Evolutionary conservation across 2,888 invertebrate genomes (phyloP), one percentile per base, ranked within the genome.

Genomic region (Pegoplata infirma): DNA sequence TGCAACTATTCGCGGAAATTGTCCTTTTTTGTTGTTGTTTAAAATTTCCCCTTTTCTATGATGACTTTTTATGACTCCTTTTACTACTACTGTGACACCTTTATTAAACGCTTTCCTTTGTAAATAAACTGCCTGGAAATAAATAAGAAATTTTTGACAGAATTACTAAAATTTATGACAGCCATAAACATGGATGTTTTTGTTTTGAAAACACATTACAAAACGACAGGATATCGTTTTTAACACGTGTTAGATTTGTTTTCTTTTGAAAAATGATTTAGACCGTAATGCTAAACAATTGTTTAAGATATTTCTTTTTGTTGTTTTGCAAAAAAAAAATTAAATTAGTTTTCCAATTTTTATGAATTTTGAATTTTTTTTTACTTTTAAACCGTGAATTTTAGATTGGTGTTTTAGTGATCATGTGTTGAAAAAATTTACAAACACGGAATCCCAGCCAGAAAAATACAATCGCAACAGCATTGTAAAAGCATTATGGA

Each of bases 221-320:
- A 56, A 66, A 66, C 75, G n/a, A 44, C 75, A 56, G 69, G 75
- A 56, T 71, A 12, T 46, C 25, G 47, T 56, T 53, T 58, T 66
- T 67, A 79, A 56, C 79, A 79, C 79, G 71, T 79, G 79, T 75
- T 75, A n/a, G n/a, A 40, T 32, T 19, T 74, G 63, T 66, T 44
- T 23, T 36, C 2, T 7, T 25, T 28, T 32, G 25, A 21, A 55
- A 14, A 46, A 23, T 40, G 36, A 8, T 5, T 12, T n/a, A n/a
- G 1, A 40, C 14, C 6, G 25, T 25, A n/a, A n/a, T n/a, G 25
- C 25, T 5, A 6, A 25, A 25, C 25, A 25, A 25, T 25, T 25
- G 25, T 6, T 25, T 25, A 25, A 25, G 6, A 6, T 25, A 25
- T 12, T n/a, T n/a, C n/a, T n/a, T n/a, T n/a, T n/a, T n/a, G n/a